Evolutionary conservation across 2,888 invertebrate genomes (phyloP).

Genomic region (Steinernema scapterisci): DNA sequence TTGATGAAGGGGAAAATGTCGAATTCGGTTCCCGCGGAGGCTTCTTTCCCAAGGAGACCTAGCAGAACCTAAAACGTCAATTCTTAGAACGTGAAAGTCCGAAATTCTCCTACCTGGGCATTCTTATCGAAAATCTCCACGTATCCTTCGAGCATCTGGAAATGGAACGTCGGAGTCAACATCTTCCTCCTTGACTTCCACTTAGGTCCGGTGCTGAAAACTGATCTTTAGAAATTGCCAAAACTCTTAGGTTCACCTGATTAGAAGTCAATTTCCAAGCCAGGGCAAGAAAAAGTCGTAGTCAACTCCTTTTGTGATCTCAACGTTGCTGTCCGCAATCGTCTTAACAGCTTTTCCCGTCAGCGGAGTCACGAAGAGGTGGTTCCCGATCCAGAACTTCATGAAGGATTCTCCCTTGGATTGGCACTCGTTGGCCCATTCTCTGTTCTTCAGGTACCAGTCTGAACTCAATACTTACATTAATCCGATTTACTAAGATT

Average conservation of each 20-base stretch:
- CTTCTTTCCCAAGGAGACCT: slow-evolving; percentile 44
- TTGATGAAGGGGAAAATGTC: slow-evolving; percentile 70
- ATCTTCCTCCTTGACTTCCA: slow-evolving; percentile 69
- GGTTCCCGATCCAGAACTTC: slow-evolving; percentile 27
- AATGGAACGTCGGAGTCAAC: slow-evolving; percentile 71
- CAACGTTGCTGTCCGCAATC: slow-evolving; percentile 62
- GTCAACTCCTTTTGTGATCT: slow-evolving; percentile 67
- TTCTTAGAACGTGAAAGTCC: too few species aligned
- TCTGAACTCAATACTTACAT: not conserved
- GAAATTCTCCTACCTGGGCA: not conserved
- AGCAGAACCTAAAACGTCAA: too few species aligned
- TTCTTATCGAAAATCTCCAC: slow-evolving; percentile 43
- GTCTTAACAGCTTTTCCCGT: slow-evolving; percentile 37
- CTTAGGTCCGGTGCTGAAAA: slow-evolving; percentile 68
- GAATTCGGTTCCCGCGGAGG: too few species aligned
- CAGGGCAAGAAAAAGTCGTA: slow-evolving; percentile 70
- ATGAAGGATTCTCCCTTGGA: slow-evolving; percentile 33
- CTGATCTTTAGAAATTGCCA: not conserved
- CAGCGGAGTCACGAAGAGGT: slow-evolving; percentile 37
- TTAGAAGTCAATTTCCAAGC: slow-evolving; percentile 71
- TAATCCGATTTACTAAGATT: not conserved
- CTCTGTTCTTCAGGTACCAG: not conserved
- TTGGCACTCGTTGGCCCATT: not conserved
- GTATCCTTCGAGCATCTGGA: slow-evolving; percentile 70
- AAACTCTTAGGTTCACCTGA: slow-evolving; percentile 60